A percentile compares a stretch with the other conserved stretches of the same genome.
Evolutionary conservation across 2,113 vertebrate species (phyloP).

Genomic region (Pungitius pungitius): DNA sequence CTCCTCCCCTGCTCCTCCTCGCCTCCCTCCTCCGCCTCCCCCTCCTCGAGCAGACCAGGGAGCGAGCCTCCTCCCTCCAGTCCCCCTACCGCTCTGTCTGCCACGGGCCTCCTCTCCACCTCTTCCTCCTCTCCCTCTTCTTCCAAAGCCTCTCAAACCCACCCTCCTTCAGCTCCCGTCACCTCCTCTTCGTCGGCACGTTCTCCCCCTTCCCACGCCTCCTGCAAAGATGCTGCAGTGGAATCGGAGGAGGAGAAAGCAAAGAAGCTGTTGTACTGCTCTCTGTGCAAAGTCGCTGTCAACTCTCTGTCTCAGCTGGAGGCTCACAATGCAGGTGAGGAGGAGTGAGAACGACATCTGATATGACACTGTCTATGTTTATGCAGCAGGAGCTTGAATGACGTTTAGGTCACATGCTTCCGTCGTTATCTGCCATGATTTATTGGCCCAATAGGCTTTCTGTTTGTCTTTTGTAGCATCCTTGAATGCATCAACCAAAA

Average conservation of each 20-base stretch:
- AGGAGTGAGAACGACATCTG: background rate
- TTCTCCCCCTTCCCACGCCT: constrained; percentile 45
- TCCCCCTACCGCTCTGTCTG: constrained; percentile 60
- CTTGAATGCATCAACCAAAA: background rate
- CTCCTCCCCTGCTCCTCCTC: constrained; percentile 39
- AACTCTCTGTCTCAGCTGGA: constrained; percentile 97
- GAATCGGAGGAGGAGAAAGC: constrained; percentile 98
- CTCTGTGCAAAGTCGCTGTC: constrained; percentile 98
- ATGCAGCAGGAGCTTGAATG: background rate
- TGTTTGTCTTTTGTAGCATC: background rate
- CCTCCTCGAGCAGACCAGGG: constrained; percentile 57
- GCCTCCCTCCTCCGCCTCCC: constrained; percentile 50
- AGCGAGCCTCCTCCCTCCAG: constrained; percentile 69
- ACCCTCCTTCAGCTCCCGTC: constrained; percentile 19
- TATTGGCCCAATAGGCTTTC: background rate
- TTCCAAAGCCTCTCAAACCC: constrained; percentile 51
- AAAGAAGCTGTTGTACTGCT: constrained; percentile 97
- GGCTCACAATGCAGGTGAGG: constrained; percentile 94
- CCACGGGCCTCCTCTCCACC: constrained; percentile 48
- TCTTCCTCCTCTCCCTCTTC: constrained; percentile 48
- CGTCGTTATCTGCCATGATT: background rate
- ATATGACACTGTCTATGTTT: background rate
- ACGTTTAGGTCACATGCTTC: background rate
- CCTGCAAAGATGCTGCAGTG: constrained; percentile 55
- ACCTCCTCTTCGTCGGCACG: constrained; percentile 32